These are phyloP conservation scores for Sciaenops ocellatus DNA, from an alignment of 2,797 vertebrate genomes.

Conservation along the genomic window DNA sequence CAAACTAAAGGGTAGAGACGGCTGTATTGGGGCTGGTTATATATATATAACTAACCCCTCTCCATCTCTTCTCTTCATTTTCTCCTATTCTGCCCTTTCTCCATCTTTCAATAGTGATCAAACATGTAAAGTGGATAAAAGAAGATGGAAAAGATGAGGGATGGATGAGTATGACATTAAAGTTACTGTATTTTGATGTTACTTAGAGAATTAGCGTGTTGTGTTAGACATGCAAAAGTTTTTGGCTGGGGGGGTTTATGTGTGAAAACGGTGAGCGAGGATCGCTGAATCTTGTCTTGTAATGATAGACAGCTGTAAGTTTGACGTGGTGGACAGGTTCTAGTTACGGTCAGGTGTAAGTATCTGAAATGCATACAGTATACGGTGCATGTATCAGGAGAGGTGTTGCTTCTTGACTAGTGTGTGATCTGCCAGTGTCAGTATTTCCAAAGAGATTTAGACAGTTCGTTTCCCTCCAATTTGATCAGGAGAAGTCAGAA, in stretches of 20 bases:
- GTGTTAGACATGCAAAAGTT: constrained; percentile 46
- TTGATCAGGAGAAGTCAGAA: not conserved
- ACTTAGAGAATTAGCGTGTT: constrained; percentile 48
- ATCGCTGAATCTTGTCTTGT: constrained; percentile 31
- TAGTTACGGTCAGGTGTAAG: not conserved
- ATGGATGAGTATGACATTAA: constrained; percentile 76
- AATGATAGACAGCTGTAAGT: constrained; percentile 17
- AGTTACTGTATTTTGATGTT: constrained; percentile 54
- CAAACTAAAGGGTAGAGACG: constrained; percentile 53
- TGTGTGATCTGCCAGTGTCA: constrained; percentile 17
- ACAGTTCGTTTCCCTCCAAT: not conserved
- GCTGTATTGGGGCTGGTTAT: constrained; percentile 61
- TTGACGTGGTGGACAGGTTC: constrained; percentile 14
- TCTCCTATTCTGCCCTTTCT: constrained; percentile 77
- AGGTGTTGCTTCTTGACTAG: not conserved
- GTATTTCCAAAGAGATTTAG: constrained; percentile 3
- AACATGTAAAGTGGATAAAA: constrained; percentile 77
- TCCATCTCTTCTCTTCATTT: constrained; percentile 71
- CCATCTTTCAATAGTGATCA: constrained; percentile 80
- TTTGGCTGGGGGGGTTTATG: constrained; percentile 25
- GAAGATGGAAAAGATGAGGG: constrained; percentile 77
- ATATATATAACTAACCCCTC: constrained; percentile 72
- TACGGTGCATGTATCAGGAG: not conserved
- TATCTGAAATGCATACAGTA: not conserved
- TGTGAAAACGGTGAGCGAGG: constrained; percentile 21